Evolutionary conservation across 2,888 invertebrate genomes (phyloP).

Genomic region (Troglohyphantes excavatus): DNA sequence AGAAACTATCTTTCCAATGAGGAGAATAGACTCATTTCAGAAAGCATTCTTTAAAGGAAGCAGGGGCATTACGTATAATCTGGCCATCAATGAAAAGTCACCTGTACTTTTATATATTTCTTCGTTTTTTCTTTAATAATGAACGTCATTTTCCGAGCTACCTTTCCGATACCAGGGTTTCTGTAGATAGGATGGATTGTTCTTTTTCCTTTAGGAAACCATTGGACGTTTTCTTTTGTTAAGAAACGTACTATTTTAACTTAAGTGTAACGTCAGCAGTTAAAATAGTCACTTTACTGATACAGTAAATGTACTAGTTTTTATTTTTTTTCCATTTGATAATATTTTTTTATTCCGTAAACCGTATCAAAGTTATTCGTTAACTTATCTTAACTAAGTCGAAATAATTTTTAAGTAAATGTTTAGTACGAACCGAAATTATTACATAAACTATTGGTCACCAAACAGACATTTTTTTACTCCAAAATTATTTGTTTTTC

Average conservation of each 20-base stretch:
- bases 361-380: no score
- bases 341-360: no score
- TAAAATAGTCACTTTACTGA: no score
- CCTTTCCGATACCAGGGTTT: slow-evolving; percentile 10
- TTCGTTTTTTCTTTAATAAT: slow-evolving; percentile 13
- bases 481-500: no score
- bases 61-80: slow-evolving; percentile 18
- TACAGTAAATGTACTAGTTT: no score
- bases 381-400: no score
- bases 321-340: no score
- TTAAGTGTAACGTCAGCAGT: no score
- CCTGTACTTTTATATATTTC: not conserved
- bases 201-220: not conserved
- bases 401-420: no score
- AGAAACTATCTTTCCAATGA: not conserved
- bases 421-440: no score
- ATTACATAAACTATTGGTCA: no score
- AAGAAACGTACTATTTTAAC: not conserved
- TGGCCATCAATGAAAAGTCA: slow-evolving; percentile 9
- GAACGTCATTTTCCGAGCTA: slow-evolving; percentile 11
- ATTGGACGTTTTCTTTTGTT: not conserved
- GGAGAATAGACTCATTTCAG: not conserved
- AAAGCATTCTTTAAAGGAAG: not conserved
- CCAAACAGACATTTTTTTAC: no score
- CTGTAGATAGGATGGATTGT: not conserved